Conservation (phyloP, 2,797 vertebrate genomes). For the Meda fulgida region DNA sequence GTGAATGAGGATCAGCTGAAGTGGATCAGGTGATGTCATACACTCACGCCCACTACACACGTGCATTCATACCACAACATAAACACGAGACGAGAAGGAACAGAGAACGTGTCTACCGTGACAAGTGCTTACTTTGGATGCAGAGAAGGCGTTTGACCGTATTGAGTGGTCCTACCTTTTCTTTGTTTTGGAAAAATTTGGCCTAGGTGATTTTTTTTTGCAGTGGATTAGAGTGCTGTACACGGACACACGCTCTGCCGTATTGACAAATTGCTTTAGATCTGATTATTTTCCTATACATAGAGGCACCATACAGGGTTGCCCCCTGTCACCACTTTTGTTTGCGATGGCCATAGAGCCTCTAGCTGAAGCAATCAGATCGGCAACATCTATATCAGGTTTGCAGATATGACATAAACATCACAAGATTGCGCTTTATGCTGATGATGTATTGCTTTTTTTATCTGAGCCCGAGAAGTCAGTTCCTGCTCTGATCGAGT, state of each 20-base stretch:
- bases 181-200: not conserved
- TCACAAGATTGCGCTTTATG: no score
- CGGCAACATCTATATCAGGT: not conserved
- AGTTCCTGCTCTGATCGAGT: no score
- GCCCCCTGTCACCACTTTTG: not conserved
- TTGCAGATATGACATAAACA: not conserved
- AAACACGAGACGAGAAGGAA: no score
- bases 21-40: no score
- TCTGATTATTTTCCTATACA: no score
- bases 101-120: no score
- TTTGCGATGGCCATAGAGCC: conserved; percentile 10
- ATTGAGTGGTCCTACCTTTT: not conserved
- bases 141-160: not conserved
- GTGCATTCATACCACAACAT: no score
- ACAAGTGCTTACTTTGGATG: no score
- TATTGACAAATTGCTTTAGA: not conserved
- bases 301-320: not conserved
- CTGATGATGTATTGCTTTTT: no score
- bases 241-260: not conserved
- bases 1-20: no score
- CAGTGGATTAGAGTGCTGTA: not conserved
- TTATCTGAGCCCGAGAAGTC: not conserved
- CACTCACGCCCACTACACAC: no score
- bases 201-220: not conserved
- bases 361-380: not conserved